phyloP scores from a whole-genome alignment of 2,113 vertebrate genomes.

The Chamaea fasciata region DNA sequence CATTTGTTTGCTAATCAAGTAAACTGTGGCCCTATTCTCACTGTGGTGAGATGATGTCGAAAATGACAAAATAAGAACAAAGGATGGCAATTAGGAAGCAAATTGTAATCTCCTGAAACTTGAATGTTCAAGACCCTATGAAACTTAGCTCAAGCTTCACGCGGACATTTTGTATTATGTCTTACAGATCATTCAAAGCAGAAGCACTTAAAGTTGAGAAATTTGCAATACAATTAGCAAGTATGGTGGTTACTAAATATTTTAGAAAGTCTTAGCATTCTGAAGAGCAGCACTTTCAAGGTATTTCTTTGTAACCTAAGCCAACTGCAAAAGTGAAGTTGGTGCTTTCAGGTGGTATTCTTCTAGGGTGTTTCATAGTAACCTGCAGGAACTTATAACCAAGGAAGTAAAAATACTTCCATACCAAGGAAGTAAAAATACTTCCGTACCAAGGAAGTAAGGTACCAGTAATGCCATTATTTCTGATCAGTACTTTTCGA shows the following conservation, averaged over 20 bases:
- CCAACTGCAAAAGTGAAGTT: not conserved
- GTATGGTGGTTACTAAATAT: not conserved
- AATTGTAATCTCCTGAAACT: not conserved
- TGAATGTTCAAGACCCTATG: fast-evolving
- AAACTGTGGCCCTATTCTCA: not conserved
- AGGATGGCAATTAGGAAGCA: not conserved
- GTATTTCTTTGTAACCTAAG: not conserved
- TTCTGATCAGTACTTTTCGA: not conserved
- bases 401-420: not conserved
- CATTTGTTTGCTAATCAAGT: not conserved
- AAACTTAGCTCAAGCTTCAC: not conserved
- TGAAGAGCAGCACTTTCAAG: not conserved
- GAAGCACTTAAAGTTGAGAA: not conserved
- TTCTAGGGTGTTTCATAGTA: not conserved
- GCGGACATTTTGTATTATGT: not conserved
- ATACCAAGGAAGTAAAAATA: not conserved
- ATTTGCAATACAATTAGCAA: not conserved
- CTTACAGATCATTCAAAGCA: not conserved
- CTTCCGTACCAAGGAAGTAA: not conserved
- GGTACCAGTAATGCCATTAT: not conserved
- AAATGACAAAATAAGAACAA: not conserved
- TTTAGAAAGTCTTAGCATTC: not conserved
- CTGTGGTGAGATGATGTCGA: not conserved
- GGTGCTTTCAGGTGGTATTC: not conserved
- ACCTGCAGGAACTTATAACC: not conserved